Base-by-base conservation (phyloP, 2,113 vertebrate genomes). In the Halcyon senegalensis region DNA sequence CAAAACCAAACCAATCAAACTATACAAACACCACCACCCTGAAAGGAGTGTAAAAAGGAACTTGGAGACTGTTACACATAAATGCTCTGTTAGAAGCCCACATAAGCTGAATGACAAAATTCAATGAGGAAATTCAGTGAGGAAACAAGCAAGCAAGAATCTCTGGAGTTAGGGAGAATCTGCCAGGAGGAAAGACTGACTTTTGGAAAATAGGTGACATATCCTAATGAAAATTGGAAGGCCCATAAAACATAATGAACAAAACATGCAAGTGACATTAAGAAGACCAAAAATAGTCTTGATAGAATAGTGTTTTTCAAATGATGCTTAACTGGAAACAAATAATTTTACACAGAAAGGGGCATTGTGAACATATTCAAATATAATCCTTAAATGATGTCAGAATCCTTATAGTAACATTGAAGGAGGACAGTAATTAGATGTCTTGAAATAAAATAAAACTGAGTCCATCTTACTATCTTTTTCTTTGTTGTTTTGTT, bases 1-100 rank as follows among this genome's bases (percentile, higher is more conserved):
- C 9, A 43, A 77, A 81, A 20, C 4, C 10, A 31, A 73, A 64
- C 1, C 10, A 59, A 43, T 21, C 5, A 82, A 27, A 10, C 13
- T 19, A 25, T 33, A 12, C 1, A 50, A 51, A 51, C 1, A 35
- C 2, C 4, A 59, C 5, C 4, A 30, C 13, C 5, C 16, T 46
- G 53, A 56, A 69, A 27, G 8, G 53, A 30, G 2, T 25, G 9
- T 41, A 48, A 82, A 84, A 78, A 14, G 17, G 30, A 12, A 5
- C 17, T 72, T 72, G 58, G 44, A 44, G 13, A 16, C 11, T 55
- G 6, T 44, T 51, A 70, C 3, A 62, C 70, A 83, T 46, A 51
- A 25, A 46, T 16, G 2, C 13, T 37, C 4, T 70, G 20, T 31
- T 17, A 79, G 28, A 86, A 70, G 10, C 7, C 14, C n/a, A n/a